Evolutionary conservation across 2,888 invertebrate species (phyloP), one percentile per base, ranked within the genome.

Genomic region (Drosophila histrio): DNA sequence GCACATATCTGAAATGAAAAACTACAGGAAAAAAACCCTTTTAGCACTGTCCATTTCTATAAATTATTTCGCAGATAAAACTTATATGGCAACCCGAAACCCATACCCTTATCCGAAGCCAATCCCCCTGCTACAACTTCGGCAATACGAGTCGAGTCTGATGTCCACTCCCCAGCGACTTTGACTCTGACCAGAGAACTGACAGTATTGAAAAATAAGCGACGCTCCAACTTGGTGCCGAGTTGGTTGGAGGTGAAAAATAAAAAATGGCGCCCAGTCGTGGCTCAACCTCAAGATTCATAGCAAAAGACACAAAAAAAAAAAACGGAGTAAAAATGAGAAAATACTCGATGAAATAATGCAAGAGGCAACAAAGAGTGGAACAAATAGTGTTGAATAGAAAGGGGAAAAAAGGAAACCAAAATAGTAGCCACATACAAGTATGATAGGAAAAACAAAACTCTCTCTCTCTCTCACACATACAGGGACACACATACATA

Each of bases 241-340:
- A n/a, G 28, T 26, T 36, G 6, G 21, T 34, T 26, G 49, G 36
- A 70, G 54, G 61, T 68, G 34, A 53, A 67, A 80, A 77, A 73
- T 79, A 79, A 83, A 79, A 80, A 80, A 80, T 80, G 71, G 73
- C 73, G 77, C 32, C 60, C 69, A 71, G 71, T 63, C 56, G 64
- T 62, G 65, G 74, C 80, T 74, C 80, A 83, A 83, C 73, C 80
- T 74, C 68, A 77, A 81, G 84, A 81, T 81, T 77, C 80, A 75
- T 84, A 80, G 80, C 72, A 72, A 66, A 63, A 60, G 71, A 54
- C 39, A 62, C 24, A 56, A 61, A 53, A 73, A 78, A 62, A 57
- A 43, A 41, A 19, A 13, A n/a, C 11, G 3, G 24, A 28, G 15
- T 7, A 38, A 60, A 44, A 52, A 58, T 41, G 63, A 47, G 44